These are phyloP conservation scores for Thamnaconus septentrionalis DNA, from an alignment of 2,113 vertebrate species.

Conservation along the genomic window DNA sequence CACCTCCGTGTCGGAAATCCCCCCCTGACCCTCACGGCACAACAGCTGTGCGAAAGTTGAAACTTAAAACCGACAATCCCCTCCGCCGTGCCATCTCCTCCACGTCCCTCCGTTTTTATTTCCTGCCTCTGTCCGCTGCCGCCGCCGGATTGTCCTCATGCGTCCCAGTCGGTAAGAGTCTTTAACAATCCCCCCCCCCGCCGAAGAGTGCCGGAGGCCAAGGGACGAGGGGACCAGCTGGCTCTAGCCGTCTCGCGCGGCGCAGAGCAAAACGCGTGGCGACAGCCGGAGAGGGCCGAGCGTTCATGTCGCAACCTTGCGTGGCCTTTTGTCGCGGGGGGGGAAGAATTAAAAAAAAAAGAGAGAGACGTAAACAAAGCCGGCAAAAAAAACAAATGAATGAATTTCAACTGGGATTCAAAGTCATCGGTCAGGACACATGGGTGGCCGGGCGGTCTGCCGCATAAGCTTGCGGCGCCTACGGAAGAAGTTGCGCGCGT, in stretches of 20 bases:
- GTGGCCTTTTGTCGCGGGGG: too few species aligned
- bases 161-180: slow-evolving; percentile 32
- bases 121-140: not conserved
- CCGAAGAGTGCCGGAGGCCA: not conserved
- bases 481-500: too few species aligned
- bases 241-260: not conserved
- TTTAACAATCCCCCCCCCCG: slow-evolving; percentile 24
- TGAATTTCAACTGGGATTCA: too few species aligned
- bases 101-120: not conserved
- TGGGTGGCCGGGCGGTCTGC: too few species aligned
- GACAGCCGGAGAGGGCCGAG: too few species aligned
- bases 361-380: too few species aligned
- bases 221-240: not conserved
- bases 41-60: slow-evolving; percentile 57
- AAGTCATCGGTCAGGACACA: too few species aligned
- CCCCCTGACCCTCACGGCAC: slow-evolving; percentile 38
- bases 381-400: too few species aligned
- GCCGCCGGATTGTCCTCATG: slow-evolving; percentile 47
- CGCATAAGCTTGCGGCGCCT: too few species aligned
- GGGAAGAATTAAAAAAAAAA: too few species aligned
- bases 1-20: slow-evolving; percentile 70
- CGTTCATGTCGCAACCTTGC: too few species aligned
- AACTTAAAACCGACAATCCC: slow-evolving; percentile 59
- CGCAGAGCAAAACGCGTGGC: too few species aligned
- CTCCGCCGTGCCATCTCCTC: slow-evolving; percentile 18